Conservation (phyloP, 2,888 invertebrate species). For the Nomada flava region DNA sequence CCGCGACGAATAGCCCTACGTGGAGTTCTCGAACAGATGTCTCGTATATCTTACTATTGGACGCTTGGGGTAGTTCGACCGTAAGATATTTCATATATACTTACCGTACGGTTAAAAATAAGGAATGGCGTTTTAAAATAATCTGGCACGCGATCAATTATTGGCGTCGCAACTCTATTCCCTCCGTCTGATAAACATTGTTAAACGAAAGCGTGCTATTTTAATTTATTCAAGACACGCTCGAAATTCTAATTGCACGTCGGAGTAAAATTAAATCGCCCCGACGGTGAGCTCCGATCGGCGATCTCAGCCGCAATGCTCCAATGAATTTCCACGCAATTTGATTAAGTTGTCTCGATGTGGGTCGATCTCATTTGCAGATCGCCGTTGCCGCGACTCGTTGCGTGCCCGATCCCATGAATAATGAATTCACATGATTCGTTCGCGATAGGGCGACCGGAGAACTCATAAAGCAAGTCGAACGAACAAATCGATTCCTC, state of each 20-base stretch:
- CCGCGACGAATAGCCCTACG: not conserved
- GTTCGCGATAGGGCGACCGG: slow-evolving; percentile 19
- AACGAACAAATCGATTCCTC: not conserved
- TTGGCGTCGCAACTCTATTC: too few species aligned
- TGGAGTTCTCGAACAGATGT: not conserved
- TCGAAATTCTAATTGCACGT: not conserved
- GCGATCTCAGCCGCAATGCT: slow-evolving; percentile 27
- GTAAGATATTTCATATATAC: too few species aligned
- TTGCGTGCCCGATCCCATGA: slow-evolving; percentile 40
- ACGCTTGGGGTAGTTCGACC: too few species aligned
- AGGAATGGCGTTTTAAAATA: too few species aligned
- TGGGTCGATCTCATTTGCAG: slow-evolving; percentile 38
- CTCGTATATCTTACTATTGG: not conserved
- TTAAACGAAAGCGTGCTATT: too few species aligned
- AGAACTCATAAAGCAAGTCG: slow-evolving; percentile 30
- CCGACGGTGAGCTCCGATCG: not conserved
- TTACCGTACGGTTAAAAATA: too few species aligned
- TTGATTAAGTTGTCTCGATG: slow-evolving; percentile 48
- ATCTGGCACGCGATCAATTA: too few species aligned
- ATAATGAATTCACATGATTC: slow-evolving; percentile 46
- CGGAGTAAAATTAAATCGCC: not conserved
- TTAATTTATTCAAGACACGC: too few species aligned
- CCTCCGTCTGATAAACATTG: too few species aligned
- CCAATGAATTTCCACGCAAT: slow-evolving; percentile 37
- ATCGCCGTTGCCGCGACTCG: slow-evolving; percentile 25